Base-by-base conservation (phyloP, 1,140 invertebrate genomes). In the Drosophila guanche region DNA sequence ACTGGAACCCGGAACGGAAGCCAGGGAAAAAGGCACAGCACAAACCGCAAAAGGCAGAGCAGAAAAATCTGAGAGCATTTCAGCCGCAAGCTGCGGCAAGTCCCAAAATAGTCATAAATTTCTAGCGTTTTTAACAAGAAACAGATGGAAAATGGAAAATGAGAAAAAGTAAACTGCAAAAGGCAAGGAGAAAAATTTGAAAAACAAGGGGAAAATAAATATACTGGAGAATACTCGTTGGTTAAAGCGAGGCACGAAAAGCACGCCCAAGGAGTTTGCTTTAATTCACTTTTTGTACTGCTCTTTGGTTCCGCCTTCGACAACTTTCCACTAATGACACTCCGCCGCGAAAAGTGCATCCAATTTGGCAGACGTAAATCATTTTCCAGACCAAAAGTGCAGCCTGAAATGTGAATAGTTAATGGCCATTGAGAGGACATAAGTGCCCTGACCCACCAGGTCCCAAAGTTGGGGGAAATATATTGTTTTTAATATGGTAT, bases 51-150 rank as follows among this genome's bases (percentile, higher is more conserved):
- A 61, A 72, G 54, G 72, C 68, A 48, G 61, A 74, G 48, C 45
- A 52, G 62, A 69, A 68, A 85, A 76, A 85, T 80, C 68, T 80
- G 70, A 78, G 54, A 73, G 76, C 58, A 58, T 52, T 84, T 76
- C 52, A 54, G 60, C 72, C 76, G 61, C 76, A 85, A 74, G 77
- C 74, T 67, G 73, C 54, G 68, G 65, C 75, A 63, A 56, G 78
- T 86, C 81, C 81, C 81, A 78, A 88, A 88, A 88, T 86, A 88
- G 81, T 76, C 81, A 86, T 86, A 86, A 88, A 86, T 86, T 86
- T 83, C 43, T 25, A 78, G 56, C 77, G 69, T 78, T 78, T 85
- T 85, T 85, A 85, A 79, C 74, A 80, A 86, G 78, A 74, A 85
- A 66, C 81, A 86, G 81, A 67, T 74, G 71, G 59, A 57, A 66